A percentile compares a stretch with the other conserved stretches of the same genome.
phyloP scores from a whole-genome alignment of 2,113 vertebrate genomes.

The Gymnobelideus leadbeateri region DNA sequence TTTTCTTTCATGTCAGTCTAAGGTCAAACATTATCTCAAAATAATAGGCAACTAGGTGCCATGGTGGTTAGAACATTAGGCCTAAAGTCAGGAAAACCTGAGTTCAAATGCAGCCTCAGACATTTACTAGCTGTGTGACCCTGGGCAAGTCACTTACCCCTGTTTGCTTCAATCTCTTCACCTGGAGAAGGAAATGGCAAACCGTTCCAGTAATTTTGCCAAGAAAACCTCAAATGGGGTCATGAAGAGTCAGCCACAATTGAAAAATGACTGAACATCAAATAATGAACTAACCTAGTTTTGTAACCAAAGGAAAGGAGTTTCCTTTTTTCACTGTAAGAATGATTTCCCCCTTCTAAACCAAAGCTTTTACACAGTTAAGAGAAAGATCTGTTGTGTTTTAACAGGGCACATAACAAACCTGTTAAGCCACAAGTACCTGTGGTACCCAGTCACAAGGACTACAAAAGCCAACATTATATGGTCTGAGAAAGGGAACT shows the following conservation, averaged over 20 bases:
- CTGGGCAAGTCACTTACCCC: too few species aligned
- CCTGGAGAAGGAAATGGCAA: too few species aligned
- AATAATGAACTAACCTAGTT: constrained; percentile 60
- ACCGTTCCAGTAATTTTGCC: too few species aligned
- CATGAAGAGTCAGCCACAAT: too few species aligned
- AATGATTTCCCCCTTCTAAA: constrained; percentile 61
- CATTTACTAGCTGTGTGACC: too few species aligned
- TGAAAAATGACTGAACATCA: neutral
- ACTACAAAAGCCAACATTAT: constrained; percentile 33
- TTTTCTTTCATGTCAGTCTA: constrained; percentile 58
- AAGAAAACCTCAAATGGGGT: too few species aligned
- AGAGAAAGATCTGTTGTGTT: constrained; percentile 69
- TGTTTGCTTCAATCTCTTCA: too few species aligned
- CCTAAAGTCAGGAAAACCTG: too few species aligned
- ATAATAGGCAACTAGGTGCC: constrained; percentile 37
- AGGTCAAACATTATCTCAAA: constrained; percentile 56
- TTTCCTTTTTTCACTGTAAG: constrained; percentile 30
- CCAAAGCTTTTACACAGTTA: constrained; percentile 66
- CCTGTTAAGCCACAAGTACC: constrained; percentile 65
- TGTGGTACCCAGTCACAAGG: constrained; percentile 43
- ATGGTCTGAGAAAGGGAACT: constrained; percentile 54
- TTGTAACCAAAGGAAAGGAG: constrained; percentile 70
- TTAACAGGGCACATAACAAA: constrained; percentile 62
- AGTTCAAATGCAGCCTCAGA: too few species aligned
- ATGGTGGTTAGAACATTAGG: too few species aligned